A percentile compares a stretch with the other conserved stretches of the same genome.
These are phyloP conservation scores for Saccostrea echinata DNA, from an alignment of 1,140 invertebrate genomes.

Conservation along the genomic window DNA sequence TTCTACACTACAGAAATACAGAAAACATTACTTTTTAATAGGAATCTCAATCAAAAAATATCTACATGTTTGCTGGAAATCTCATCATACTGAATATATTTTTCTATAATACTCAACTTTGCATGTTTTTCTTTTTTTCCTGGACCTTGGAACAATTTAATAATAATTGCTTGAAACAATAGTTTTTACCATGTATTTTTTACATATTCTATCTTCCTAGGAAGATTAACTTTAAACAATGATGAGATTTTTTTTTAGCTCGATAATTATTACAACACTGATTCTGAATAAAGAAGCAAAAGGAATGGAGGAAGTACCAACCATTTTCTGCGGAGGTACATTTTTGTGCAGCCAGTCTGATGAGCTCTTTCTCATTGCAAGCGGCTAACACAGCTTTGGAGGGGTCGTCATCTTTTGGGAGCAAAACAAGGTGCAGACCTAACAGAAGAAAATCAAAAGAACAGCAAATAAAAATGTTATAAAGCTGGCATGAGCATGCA, in stretches of 20 bases:
- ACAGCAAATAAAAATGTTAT: conserved; percentile 32
- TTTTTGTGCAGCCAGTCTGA: conserved; percentile 70
- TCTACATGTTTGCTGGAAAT: too few relatives aligned
- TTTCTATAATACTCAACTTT: too few relatives aligned
- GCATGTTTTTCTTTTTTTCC: not conserved
- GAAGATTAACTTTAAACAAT: not conserved
- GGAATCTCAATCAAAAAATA: too few relatives aligned
- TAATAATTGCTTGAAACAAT: too few relatives aligned
- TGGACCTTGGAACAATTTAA: too few relatives aligned
- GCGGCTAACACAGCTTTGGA: conserved; percentile 74
- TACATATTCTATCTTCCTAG: not conserved
- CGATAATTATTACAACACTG: not conserved
- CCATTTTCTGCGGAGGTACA: conserved; percentile 50
- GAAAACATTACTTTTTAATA: too few relatives aligned
- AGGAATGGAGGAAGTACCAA: conserved; percentile 42
- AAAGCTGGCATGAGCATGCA: conserved; percentile 21
- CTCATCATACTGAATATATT: too few relatives aligned
- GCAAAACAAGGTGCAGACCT: conserved; percentile 75
- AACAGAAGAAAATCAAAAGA: conserved; percentile 62
- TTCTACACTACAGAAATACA: too few relatives aligned
- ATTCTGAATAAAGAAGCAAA: not conserved
- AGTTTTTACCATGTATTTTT: not conserved
- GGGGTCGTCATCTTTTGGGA: conserved; percentile 74
- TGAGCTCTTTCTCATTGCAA: conserved; percentile 74
- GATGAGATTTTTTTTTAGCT: not conserved